Base-by-base conservation (phyloP, 2,113 vertebrate species). In the Pollachius pollachius region DNA sequence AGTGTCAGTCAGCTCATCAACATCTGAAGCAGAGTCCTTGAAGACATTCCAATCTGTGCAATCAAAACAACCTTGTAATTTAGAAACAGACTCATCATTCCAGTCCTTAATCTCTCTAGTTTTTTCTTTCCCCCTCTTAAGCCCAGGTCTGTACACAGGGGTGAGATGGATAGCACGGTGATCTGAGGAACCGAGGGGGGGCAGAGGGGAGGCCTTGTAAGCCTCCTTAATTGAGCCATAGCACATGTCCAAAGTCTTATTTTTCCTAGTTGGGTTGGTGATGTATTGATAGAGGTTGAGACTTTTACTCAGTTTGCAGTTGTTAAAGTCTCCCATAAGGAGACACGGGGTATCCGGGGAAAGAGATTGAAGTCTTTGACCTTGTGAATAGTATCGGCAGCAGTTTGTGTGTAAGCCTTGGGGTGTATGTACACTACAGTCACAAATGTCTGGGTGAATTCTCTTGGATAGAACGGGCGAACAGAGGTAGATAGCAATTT, bases 281-380 rank as follows among this genome's bases (percentile, higher is more conserved):
- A 57, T 13, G 16, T 57, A 57, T n/a, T 57, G 56, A n/a, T 57
- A 57, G n/a, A 57, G 16, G n/a, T 57, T 57, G 15, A 8, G 56
- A n/a, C 5, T 17, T 57, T 57, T 57, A n/a, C n/a, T 57, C 56
- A 8, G 56, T 57, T 57, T 57, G 16, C 56, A 57, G n/a, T 57
- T 57, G n/a, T 57, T 57, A 4, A 57, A 57, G 13, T 57, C 56
- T 57, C 16, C 56, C 56, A 57, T 57, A 17, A 57, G 4, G 15
- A 57, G n/a, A n/a, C 56, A 57, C 13, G 3, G 56, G 56, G 56
- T 13, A 8, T 57, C 56, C 4, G 56, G 56, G 56, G 56, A 57
- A 57, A 57, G 56, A n/a, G 56, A 57, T n/a, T 57, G 56, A n/a
- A 57, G 56, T 57, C 56, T 57, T 57, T 57, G 56, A 57, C 56